Evolutionary conservation across 2,113 vertebrate genomes (phyloP), one percentile per base, ranked within the genome.

Genomic region (Corvus cornix): DNA sequence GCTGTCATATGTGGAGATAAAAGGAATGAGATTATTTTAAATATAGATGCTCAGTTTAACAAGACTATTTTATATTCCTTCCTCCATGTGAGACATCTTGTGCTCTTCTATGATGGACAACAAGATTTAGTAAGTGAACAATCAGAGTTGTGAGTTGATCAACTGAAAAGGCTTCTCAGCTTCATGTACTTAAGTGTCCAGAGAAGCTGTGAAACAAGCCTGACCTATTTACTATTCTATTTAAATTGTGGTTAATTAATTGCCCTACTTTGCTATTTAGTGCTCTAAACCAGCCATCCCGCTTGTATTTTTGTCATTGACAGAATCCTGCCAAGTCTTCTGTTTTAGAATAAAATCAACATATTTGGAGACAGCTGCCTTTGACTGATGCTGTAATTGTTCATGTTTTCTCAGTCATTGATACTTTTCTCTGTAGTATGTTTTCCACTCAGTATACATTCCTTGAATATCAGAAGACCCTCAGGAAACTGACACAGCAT

Each of bases 311-410:
- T 88, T 90, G 70, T 70, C 43, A 23, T 52, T 72, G 70, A 60
- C 41, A 70, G 83, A 90, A 75, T 44, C 28, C 67, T 93, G 51
- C 58, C 52, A 94, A 76, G 13, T 51, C 39, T 96, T 92, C 85
- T 4, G 44, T 95, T 92, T 93, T 62, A 69, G 28, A 74, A 49
- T 76, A 80, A 93, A 93, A 93, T 78, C 37, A 93, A 69, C 95
- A 62, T n/a, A 37, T 68, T 80, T 79, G 44, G 84, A 77, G 55
- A n/a, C 30, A 83, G 63, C 55, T 94, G 44, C 26, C 23, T 79
- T 59, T 2, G 8, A 51, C 28, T 76, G 60, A 81, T n/a, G 44
- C 53, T 46, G 33, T 86, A 83, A 52, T 93, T 60, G 16, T 51
- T 97, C n/a, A 22, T 48, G 16, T 73, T 84, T 58, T 67, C 93